Evolutionary conservation across 2,888 invertebrate genomes (phyloP).

Genomic region (Phortica okadai): DNA sequence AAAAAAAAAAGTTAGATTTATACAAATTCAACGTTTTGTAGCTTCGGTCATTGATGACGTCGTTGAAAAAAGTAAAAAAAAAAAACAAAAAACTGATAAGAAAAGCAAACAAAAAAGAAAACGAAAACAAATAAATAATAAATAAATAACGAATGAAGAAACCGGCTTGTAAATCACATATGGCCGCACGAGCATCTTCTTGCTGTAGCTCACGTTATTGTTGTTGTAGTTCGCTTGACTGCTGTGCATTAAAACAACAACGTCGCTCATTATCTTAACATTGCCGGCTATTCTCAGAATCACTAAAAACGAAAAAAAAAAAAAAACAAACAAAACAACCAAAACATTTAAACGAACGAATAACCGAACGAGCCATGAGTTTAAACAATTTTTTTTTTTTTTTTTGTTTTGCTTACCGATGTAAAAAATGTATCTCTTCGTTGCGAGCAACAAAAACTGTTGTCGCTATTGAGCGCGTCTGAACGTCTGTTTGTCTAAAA

Average conservation of each 20-base stretch:
- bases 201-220: too few species aligned
- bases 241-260: background rate
- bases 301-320: background rate
- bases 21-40: background rate
- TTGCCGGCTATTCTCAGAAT: conserved; percentile 12
- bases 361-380: too few species aligned
- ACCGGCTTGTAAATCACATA: conserved; percentile 7
- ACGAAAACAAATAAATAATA: background rate
- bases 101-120: conserved; percentile 9
- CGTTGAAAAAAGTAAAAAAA: background rate
- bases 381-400: too few species aligned
- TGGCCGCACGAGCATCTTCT: background rate
- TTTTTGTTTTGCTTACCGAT: too few species aligned
- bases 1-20: background rate
- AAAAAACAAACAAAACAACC: background rate
- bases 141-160: background rate
- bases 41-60: background rate
- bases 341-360: too few species aligned
- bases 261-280: background rate
- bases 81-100: background rate
- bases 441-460: background rate
- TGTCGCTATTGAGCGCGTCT: background rate
- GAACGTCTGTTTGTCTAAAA: conserved; percentile 1
- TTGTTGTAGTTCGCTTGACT: too few species aligned
- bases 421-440: background rate